These are phyloP conservation scores for Clivina fossor DNA, from an alignment of 2,888 invertebrate species.

Conservation along the genomic window DNA sequence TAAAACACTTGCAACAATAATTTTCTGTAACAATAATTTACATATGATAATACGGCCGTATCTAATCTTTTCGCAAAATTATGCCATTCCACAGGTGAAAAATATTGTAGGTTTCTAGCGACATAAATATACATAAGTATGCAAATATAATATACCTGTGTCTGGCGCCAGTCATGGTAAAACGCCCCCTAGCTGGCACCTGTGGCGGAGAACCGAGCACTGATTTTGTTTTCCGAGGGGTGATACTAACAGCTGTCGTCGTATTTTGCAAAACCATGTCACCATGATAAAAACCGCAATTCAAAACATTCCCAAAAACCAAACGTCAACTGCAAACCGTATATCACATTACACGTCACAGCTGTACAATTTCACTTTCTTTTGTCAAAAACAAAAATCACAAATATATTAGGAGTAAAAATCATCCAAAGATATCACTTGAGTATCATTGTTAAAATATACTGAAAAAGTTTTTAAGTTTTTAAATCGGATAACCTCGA, in stretches of 20 bases:
- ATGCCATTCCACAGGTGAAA: too few relatives aligned
- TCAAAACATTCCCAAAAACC: too few relatives aligned
- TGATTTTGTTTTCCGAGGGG: constrained; percentile 15
- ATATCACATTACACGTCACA: neutral
- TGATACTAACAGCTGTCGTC: constrained; percentile 19
- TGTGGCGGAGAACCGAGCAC: constrained; percentile 12
- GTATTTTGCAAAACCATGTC: constrained; percentile 28
- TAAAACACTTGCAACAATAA: too few relatives aligned
- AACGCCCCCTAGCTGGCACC: constrained; percentile 20
- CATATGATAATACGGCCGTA: too few relatives aligned
- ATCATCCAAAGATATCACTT: too few relatives aligned
- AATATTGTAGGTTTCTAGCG: neutral
- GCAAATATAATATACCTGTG: constrained; percentile 8
- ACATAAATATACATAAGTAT: neutral
- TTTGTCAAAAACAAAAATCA: neutral
- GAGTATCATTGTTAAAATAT: too few relatives aligned
- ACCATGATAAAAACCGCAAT: constrained; percentile 23
- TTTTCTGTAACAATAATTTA: too few relatives aligned
- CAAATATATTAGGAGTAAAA: neutral
- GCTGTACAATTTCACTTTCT: neutral
- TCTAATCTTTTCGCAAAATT: too few relatives aligned
- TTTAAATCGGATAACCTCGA: too few relatives aligned
- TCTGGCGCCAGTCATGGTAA: constrained; percentile 18
- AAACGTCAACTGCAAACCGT: constrained; percentile 19
- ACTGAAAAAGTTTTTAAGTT: too few relatives aligned